Evolutionary conservation across 2,113 vertebrate species (phyloP).

Genomic region (Psilopogon haemacephalus): DNA sequence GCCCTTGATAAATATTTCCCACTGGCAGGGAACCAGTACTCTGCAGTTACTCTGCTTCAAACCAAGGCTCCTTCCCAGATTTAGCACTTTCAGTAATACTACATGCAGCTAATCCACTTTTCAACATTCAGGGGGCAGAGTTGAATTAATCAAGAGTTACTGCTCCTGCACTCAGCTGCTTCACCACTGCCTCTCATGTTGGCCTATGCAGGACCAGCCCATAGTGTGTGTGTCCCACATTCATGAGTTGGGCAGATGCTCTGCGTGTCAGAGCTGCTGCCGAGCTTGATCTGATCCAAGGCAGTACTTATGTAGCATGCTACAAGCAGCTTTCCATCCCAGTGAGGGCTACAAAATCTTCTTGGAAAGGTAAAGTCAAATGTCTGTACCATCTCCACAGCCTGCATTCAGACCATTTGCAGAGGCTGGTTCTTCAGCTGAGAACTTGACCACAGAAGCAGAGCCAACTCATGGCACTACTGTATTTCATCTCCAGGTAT

Average conservation of each 20-base stretch:
- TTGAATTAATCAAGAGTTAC: not conserved
- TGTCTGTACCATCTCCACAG: not conserved
- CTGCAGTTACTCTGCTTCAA: not conserved
- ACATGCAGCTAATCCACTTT: not conserved
- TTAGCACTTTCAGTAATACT: not conserved
- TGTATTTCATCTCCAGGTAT: not conserved
- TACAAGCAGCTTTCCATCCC: not conserved
- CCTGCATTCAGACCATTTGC: not conserved
- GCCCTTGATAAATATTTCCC: not conserved
- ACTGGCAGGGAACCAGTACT: not conserved
- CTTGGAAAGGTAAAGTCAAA: not conserved
- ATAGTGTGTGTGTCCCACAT: rapidly evolving
- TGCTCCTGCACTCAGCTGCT: not conserved
- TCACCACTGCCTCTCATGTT: not conserved
- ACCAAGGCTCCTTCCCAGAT: not conserved
- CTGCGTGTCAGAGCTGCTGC: not conserved
- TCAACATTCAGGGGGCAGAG: not conserved
- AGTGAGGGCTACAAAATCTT: not conserved
- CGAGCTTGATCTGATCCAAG: not conserved
- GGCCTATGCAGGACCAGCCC: not conserved
- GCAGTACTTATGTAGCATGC: not conserved
- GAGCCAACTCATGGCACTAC: not conserved
- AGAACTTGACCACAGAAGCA: not conserved
- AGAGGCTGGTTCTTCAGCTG: not conserved
- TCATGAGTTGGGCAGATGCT: not conserved